These are phyloP conservation scores for Catharus bicknelli DNA, from an alignment of 2,113 vertebrate genomes.

Conservation along the genomic window DNA sequence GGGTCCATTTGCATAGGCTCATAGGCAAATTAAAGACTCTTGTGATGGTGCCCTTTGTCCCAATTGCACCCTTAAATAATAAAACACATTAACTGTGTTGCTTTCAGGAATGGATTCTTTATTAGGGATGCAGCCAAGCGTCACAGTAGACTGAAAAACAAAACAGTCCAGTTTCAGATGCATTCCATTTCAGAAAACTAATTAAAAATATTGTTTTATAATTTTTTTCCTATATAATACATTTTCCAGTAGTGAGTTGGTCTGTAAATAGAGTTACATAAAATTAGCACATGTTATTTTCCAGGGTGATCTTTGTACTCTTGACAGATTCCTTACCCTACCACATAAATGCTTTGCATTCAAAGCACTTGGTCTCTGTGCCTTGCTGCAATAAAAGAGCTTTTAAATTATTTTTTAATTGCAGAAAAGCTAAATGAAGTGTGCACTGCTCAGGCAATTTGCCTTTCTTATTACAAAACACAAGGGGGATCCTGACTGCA, in stretches of 20 bases:
- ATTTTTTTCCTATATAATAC: not conserved
- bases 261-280: not conserved
- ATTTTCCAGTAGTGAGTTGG: not conserved
- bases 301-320: not conserved
- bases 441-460: slow-evolving; percentile 25
- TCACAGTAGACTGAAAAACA: not conserved
- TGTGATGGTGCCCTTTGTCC: not conserved
- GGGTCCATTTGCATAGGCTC: not conserved
- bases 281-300: not conserved
- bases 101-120: not conserved
- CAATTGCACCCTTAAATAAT: not conserved
- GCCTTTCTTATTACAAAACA: slow-evolving; percentile 43
- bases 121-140: not conserved
- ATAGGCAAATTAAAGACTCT: not conserved
- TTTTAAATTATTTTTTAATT: slow-evolving; percentile 60
- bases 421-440: slow-evolving; percentile 48
- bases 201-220: not conserved
- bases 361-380: not conserved
- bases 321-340: not conserved
- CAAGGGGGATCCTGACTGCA: not conserved
- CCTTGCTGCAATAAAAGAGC: slow-evolving; percentile 8
- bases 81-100: not conserved
- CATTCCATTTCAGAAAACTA: not conserved
- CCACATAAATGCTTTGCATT: not conserved
- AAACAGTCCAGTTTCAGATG: not conserved